phyloP scores from a whole-genome alignment of 2,797 vertebrate genomes.

The Paratrypauchen microcephalus region DNA sequence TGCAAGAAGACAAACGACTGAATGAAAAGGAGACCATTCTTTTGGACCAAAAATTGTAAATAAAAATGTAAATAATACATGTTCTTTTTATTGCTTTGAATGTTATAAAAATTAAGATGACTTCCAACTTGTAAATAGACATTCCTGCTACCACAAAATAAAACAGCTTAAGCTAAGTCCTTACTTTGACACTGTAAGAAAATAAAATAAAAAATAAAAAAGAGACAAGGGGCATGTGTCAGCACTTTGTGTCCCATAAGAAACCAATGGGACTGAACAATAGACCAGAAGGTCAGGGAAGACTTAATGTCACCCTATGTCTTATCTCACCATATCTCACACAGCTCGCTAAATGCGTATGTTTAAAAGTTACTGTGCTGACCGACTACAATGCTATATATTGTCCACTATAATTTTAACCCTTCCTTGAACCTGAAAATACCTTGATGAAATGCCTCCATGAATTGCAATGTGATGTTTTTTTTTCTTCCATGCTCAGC shows the following conservation, averaged over 20 bases:
- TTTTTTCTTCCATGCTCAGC: not conserved
- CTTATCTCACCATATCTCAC: not conserved
- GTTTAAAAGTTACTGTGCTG: not conserved
- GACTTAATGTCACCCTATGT: not conserved
- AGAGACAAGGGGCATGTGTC: not conserved
- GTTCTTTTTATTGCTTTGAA: not conserved
- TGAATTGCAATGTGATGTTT: not conserved
- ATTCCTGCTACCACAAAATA: not conserved
- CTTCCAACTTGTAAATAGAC: not conserved
- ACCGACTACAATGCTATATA: not conserved
- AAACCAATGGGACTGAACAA: not conserved
- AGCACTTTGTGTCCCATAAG: slow-evolving; percentile 2
- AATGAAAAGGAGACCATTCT: too few relatives aligned
- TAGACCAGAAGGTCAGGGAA: slow-evolving; percentile 7
- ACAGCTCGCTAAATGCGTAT: not conserved
- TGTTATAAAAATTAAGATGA: not conserved
- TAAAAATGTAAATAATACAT: too few relatives aligned
- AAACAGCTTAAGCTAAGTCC: not conserved
- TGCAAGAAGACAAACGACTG: not conserved
- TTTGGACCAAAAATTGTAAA: too few relatives aligned
- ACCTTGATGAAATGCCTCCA: not conserved
- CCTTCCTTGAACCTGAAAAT: not conserved
- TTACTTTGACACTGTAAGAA: slow-evolving; percentile 1
- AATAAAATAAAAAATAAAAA: not conserved
- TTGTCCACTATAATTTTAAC: not conserved